Conservation (phyloP, 2,888 invertebrate genomes). For the Trachelus troglodyta region DNA sequence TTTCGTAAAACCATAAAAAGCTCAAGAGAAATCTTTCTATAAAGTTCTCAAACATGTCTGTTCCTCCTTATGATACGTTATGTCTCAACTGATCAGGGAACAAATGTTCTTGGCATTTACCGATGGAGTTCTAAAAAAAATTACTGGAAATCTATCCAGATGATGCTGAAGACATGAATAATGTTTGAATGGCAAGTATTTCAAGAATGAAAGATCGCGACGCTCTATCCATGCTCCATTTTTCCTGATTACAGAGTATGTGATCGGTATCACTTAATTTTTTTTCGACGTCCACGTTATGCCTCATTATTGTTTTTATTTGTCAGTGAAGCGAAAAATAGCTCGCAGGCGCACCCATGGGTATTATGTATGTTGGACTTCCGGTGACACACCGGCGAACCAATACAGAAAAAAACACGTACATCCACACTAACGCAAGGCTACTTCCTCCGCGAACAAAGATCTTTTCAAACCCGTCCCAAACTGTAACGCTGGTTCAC, state of each 20-base stretch:
- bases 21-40: neutral
- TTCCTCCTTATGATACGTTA: neutral
- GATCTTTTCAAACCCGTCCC: slow-evolving; percentile 59
- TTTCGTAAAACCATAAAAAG: neutral
- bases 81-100: neutral
- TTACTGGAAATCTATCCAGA: neutral
- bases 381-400: slow-evolving; percentile 42
- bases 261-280: slow-evolving; percentile 2
- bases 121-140: neutral
- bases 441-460: slow-evolving; percentile 60
- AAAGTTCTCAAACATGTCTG: neutral
- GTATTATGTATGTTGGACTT: slow-evolving; percentile 56
- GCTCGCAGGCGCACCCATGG: slow-evolving; percentile 58
- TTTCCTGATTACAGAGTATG: neutral
- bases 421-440: slow-evolving; percentile 35
- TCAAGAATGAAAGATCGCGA: neutral
- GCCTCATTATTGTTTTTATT: slow-evolving; percentile 57
- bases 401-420: slow-evolving; percentile 8
- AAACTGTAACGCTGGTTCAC: slow-evolving; percentile 53
- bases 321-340: slow-evolving; percentile 65
- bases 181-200: neutral
- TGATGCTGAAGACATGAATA: neutral
- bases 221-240: neutral
- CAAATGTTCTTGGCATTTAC: neutral
- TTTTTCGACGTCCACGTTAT: slow-evolving; percentile 14